Evolutionary conservation across 2,113 vertebrate species (phyloP).

Genomic region (Sorex fumeus): DNA sequence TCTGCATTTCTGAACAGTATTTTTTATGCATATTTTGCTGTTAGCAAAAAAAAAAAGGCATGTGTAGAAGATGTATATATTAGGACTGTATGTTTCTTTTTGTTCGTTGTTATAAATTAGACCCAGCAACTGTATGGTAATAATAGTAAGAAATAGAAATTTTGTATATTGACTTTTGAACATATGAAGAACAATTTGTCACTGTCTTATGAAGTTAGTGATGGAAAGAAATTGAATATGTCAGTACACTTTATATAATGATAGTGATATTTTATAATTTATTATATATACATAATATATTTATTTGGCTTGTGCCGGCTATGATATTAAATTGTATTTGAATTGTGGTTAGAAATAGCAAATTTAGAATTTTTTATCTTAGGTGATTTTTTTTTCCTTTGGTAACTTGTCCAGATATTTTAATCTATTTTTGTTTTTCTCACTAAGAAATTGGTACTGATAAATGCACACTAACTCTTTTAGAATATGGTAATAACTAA

Average conservation of each 20-base stretch:
- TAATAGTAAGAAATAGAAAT: neutral
- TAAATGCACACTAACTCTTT: neutral
- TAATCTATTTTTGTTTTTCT: neutral
- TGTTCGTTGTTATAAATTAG: neutral
- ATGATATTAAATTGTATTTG: slow-evolving; percentile 2
- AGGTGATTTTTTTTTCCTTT: neutral
- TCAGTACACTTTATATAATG: neutral
- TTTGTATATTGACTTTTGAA: slow-evolving; percentile 1
- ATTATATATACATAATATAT: neutral
- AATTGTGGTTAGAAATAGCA: slow-evolving; percentile 39
- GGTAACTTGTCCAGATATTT: neutral
- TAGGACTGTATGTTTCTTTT: neutral
- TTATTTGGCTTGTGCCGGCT: neutral
- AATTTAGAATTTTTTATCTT: neutral
- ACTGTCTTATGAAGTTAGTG: neutral
- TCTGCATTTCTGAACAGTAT: neutral
- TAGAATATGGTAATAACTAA: neutral
- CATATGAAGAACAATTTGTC: neutral
- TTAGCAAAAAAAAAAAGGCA: slow-evolving; percentile 9
- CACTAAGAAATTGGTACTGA: neutral
- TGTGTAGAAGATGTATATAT: neutral
- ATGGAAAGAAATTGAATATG: neutral
- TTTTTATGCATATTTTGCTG: neutral
- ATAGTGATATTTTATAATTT: slow-evolving; percentile 4
- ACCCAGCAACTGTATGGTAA: neutral